These are phyloP conservation scores for Drosophila albomicans DNA, from an alignment of 1,140 invertebrate genomes.

Conservation along the genomic window DNA sequence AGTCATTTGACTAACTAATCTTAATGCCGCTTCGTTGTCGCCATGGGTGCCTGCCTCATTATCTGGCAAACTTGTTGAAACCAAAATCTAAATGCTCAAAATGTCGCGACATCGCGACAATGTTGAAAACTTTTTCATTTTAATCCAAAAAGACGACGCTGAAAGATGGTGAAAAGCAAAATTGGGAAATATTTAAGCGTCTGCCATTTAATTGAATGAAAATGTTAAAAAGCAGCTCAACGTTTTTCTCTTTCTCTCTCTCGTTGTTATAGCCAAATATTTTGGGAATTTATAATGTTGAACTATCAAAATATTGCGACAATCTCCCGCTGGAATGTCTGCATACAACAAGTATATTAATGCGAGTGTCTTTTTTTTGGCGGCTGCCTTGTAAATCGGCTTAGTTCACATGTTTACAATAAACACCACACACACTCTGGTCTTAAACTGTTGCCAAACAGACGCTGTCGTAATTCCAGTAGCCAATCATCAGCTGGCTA, in stretches of 20 bases:
- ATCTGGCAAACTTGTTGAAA: not conserved
- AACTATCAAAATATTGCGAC: conserved; percentile 78
- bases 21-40: conserved; percentile 41
- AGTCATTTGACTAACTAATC: conserved; percentile 67
- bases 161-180: conserved; percentile 26
- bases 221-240: conserved; percentile 37
- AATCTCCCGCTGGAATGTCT: conserved; percentile 24
- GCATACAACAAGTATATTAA: not conserved
- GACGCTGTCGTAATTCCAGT: conserved; percentile 47
- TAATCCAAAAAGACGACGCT: conserved; percentile 44
- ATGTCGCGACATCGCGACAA: conserved; percentile 40
- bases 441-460: conserved; percentile 35
- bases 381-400: conserved; percentile 65
- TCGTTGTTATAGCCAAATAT: conserved; percentile 67
- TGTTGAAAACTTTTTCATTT: conserved; percentile 63
- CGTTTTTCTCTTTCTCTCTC: too few relatives aligned
- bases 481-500: conserved; percentile 21
- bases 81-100: conserved; percentile 21
- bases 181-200: conserved; percentile 48
- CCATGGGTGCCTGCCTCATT: conserved; percentile 17
- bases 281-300: conserved; percentile 59
- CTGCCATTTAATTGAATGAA: conserved; percentile 68
- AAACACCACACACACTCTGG: conserved; percentile 11
- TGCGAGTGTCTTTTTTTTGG: not conserved
- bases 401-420: conserved; percentile 52